Conservation (phyloP, 2,797 vertebrate species). For the Pangasius djambal region DNA sequence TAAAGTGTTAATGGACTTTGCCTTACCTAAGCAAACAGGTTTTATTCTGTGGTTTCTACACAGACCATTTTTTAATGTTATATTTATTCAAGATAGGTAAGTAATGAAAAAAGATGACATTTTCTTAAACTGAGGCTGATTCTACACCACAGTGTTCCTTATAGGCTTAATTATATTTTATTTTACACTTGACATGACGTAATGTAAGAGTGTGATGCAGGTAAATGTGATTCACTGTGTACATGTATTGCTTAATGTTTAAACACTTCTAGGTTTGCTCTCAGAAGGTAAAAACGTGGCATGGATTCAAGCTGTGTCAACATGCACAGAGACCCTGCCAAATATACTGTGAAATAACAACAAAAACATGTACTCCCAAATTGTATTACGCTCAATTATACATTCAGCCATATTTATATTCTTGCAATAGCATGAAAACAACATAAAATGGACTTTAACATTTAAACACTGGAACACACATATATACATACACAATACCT, state of each 20-base stretch:
- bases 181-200: constrained; percentile 18
- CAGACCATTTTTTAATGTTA: not conserved
- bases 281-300: constrained; percentile 46
- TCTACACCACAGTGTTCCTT: constrained; percentile 16
- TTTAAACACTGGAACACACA: constrained; percentile 16
- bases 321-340: constrained; percentile 46
- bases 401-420: constrained; percentile 29
- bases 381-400: constrained; percentile 22
- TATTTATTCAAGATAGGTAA: not conserved
- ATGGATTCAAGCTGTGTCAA: constrained; percentile 48
- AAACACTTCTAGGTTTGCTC: constrained; percentile 61
- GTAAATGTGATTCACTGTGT: constrained; percentile 26
- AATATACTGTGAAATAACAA: constrained; percentile 39
- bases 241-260: constrained; percentile 56
- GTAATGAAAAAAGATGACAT: not conserved
- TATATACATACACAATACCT: not conserved
- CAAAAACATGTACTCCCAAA: constrained; percentile 34
- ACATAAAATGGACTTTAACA: not conserved
- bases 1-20: constrained; percentile 56
- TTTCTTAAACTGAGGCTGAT: not conserved
- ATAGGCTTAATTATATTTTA: constrained; percentile 19
- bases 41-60: constrained; percentile 27
- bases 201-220: constrained; percentile 23
- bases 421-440: not conserved
- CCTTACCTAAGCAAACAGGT: constrained; percentile 44